Base-by-base conservation (phyloP, 2,888 invertebrate genomes). In the Galeopsomyia nigrocyanea region DNA sequence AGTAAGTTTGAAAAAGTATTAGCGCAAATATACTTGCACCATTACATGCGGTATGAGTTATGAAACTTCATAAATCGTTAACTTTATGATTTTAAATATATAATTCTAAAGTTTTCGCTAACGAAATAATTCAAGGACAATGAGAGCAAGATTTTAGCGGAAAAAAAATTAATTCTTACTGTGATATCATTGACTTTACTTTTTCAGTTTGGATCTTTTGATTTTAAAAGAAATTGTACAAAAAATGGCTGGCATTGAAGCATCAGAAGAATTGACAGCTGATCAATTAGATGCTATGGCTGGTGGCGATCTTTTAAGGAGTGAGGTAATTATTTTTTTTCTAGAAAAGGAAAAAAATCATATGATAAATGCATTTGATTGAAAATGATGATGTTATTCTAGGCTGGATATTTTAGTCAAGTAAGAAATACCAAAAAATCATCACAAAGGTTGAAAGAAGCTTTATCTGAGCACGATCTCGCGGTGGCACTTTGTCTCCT, bases 231-330 rank as follows among this genome's bases (percentile, higher is more conserved):
- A 99, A 88, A 95, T 99, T 78, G 96, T 99, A 56, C 97, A 98
- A 88, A 99, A 98, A 89, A 99, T 99, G 99, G 96, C 98, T 0
- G 99, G 99, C 0, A 96, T 99, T 68, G 99, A 99, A 88, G 94
- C 98, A 0, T 94, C 94, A 0, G 97, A 98, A 85, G 98, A 98
- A 87, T 94, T 98, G 90, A 99, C 99, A 0, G 90, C 93, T 22
- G 98, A 99, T 82, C 99, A 99, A 84, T 87, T 99, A 68, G 96
- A 97, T 83, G 98, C 99, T 0, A 95, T 99, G 93, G 94, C 95
- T 68, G 99, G 99, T 10, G 99, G 99, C 0, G 99, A 99, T 87
- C 88, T 98, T 62, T 89, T 99, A 3, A 92, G 96, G 83, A 95
- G 95, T 80, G 99, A 99, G 91, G 97, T 96, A 87, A 83, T 77